Conservation (phyloP, 2,888 invertebrate genomes). For the Hyles lineata region DNA sequence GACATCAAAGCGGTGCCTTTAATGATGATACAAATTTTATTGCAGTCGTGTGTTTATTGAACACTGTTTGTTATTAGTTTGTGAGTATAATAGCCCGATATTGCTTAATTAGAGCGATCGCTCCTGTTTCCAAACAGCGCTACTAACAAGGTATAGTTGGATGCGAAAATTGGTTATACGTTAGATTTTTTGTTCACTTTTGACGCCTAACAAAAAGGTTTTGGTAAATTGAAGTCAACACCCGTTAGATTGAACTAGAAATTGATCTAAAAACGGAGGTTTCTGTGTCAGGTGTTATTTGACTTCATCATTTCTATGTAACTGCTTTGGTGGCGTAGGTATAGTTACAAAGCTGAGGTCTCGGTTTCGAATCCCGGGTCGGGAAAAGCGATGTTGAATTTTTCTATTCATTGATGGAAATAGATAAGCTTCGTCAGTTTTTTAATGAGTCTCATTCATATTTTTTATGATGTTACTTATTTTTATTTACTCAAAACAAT, state of each 20-base stretch:
- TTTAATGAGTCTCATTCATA: too few relatives aligned
- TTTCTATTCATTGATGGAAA: too few relatives aligned
- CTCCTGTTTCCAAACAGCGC: conserved; percentile 35
- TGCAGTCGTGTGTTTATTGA: conserved; percentile 24
- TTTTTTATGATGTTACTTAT: too few relatives aligned
- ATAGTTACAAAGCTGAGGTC: too few relatives aligned
- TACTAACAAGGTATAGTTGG: conserved; percentile 18
- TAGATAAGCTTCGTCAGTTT: too few relatives aligned
- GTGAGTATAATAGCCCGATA: conserved; percentile 39
- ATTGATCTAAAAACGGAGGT: not conserved
- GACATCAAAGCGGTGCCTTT: conserved; percentile 16
- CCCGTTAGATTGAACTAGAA: not conserved
- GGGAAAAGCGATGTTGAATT: too few relatives aligned
- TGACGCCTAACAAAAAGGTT: not conserved
- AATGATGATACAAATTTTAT: conserved; percentile 21
- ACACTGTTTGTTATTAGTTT: conserved; percentile 37
- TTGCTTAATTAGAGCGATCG: conserved; percentile 48
- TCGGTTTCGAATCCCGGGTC: too few relatives aligned
- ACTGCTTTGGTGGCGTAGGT: too few relatives aligned
- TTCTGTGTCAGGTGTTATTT: not conserved
- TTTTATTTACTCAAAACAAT: too few relatives aligned
- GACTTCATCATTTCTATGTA: too few relatives aligned
- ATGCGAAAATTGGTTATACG: not conserved
- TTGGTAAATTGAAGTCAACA: not conserved
- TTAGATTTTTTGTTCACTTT: not conserved